A percentile compares a stretch with the other conserved stretches of the same genome.
Evolutionary conservation across 1,140 invertebrate genomes (phyloP).

Genomic region (Solenopsis fugax): DNA sequence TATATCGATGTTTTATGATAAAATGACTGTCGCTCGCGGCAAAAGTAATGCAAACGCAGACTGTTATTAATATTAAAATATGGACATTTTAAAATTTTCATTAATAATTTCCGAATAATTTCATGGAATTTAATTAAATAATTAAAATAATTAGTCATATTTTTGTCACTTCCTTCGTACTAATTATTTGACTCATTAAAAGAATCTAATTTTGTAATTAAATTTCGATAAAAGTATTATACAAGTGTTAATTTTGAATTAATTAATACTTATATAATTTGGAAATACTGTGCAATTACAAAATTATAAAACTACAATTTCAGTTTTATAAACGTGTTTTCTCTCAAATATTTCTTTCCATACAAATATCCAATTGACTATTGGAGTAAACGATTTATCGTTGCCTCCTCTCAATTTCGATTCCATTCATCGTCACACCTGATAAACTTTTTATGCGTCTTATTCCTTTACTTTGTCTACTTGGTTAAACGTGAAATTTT

Average conservation of each 20-base stretch:
- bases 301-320: neutral
- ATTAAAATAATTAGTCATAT: neutral
- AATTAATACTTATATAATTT: neutral
- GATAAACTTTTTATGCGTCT: constrained; percentile 47
- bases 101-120: neutral
- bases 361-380: neutral
- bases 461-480: constrained; percentile 36
- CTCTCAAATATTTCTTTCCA: neutral
- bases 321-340: neutral
- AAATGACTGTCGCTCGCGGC: neutral
- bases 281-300: too few relatives aligned
- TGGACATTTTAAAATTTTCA: neutral
- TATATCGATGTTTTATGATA: constrained; percentile 12
- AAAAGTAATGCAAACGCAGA: neutral
- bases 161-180: neutral
- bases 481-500: constrained; percentile 58
- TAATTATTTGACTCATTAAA: neutral
- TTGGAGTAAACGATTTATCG: constrained; percentile 15
- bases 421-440: constrained; percentile 43
- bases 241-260: neutral
- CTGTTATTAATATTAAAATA: neutral
- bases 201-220: neutral
- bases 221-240: neutral
- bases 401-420: constrained; percentile 8
- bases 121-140: neutral